A percentile compares a stretch with the other conserved stretches of the same genome.
phyloP scores from a whole-genome alignment of 2,113 vertebrate species.

The Poeciliopsis turrubarensis region DNA sequence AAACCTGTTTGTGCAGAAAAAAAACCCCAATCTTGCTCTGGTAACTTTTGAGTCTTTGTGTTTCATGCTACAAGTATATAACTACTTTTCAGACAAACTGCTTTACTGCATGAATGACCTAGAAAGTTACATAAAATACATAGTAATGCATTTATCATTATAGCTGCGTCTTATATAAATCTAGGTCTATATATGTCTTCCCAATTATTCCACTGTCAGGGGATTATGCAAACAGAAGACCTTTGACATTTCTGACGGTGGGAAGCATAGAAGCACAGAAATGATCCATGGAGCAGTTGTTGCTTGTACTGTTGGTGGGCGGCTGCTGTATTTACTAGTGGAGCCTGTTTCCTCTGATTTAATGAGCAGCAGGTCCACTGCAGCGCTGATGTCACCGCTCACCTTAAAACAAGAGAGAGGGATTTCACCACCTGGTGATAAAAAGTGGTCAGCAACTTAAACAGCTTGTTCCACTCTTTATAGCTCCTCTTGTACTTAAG shows the following conservation, averaged over 20 bases:
- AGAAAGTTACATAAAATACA: background rate
- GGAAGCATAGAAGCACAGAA: constrained; percentile 41
- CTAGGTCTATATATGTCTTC: constrained; percentile 6
- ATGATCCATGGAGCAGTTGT: constrained; percentile 27
- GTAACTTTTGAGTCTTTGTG: background rate
- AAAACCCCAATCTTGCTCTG: background rate
- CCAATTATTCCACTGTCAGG: constrained; percentile 33
- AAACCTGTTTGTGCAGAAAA: background rate
- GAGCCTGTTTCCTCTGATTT: constrained; percentile 59
- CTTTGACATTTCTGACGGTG: constrained; percentile 33
- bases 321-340: constrained; percentile 66
- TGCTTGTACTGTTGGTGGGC: constrained; percentile 63
- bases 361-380: constrained; percentile 60
- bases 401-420: constrained; percentile 27
- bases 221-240: constrained; percentile 67
- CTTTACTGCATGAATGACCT: background rate
- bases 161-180: constrained; percentile 5
- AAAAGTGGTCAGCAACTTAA: background rate
- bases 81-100: background rate
- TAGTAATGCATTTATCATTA: background rate
- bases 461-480: background rate
- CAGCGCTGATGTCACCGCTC: constrained; percentile 42
- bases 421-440: constrained; percentile 26
- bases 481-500: too few relatives aligned
- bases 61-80: background rate